Evolutionary conservation across 53 echinoderm and acorn worm species (phyloP).

Genomic region (Luidia sarsii): DNA sequence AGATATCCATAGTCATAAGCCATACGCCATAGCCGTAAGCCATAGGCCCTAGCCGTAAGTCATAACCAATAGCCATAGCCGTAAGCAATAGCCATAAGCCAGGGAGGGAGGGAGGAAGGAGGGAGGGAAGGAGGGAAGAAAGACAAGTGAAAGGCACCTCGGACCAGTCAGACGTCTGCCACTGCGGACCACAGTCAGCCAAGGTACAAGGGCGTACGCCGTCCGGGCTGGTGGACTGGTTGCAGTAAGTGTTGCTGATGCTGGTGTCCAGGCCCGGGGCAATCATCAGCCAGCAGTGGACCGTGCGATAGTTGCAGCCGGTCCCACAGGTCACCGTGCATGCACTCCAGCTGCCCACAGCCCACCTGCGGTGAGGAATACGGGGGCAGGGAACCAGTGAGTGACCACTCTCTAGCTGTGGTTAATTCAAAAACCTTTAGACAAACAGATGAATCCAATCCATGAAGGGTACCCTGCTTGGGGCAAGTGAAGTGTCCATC

Average conservation of each 20-base stretch:
- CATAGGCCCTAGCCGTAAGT: too few relatives aligned
- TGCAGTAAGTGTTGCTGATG: constrained; percentile 64
- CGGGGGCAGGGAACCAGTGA: too few relatives aligned
- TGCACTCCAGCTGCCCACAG: constrained; percentile 82
- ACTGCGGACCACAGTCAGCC: constrained; percentile 58
- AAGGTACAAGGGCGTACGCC: constrained; percentile 28
- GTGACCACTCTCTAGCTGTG: too few relatives aligned
- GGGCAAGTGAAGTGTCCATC: too few relatives aligned
- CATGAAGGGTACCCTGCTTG: too few relatives aligned
- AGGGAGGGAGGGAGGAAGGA: too few relatives aligned
- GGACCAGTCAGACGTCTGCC: constrained; percentile 79
- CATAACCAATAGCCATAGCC: too few relatives aligned
- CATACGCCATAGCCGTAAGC: background rate
- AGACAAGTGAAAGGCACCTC: constrained; percentile 27
- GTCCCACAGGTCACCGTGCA: constrained; percentile 76
- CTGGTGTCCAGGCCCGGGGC: constrained; percentile 71
- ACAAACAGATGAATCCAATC: too few relatives aligned
- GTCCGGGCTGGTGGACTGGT: constrained; percentile 53
- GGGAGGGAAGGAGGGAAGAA: too few relatives aligned
- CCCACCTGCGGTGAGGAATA: constrained; percentile 94
- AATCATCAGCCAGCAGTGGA: constrained; percentile 92
- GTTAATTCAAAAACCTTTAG: too few relatives aligned
- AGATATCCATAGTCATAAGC: too few relatives aligned
- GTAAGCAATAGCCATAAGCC: too few relatives aligned
- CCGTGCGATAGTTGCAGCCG: constrained; percentile 69